These are phyloP conservation scores for Acanthosoma haemorrhoidale DNA, from an alignment of 2,888 invertebrate genomes.

Conservation along the genomic window DNA sequence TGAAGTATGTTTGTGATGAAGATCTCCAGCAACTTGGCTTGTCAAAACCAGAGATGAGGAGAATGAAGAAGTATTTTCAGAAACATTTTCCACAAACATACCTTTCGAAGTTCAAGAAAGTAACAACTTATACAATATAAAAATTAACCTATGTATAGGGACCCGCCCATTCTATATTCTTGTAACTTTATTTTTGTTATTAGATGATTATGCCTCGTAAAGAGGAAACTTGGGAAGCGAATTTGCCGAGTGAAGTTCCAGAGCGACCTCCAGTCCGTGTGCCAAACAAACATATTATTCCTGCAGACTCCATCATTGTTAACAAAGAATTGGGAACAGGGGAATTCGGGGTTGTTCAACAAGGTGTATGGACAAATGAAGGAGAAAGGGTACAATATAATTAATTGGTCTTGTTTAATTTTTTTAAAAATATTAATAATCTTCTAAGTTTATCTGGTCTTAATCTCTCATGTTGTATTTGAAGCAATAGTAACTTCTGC, in stretches of 20 bases:
- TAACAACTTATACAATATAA: too few species aligned
- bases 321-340: constrained; percentile 94
- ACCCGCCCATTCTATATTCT: too few species aligned
- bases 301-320: constrained; percentile 83
- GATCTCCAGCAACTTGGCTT: constrained; percentile 88
- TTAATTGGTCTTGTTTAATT: neutral
- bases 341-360: constrained; percentile 96
- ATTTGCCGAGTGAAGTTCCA: constrained; percentile 42
- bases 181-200: constrained; percentile 1
- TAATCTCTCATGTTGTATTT: too few species aligned
- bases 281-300: constrained; percentile 80
- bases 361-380: constrained; percentile 94
- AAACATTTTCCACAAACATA: constrained; percentile 92
- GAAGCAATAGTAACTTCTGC: too few species aligned
- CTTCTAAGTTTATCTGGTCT: too few species aligned
- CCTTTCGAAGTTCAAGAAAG: constrained; percentile 83
- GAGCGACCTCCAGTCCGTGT: constrained; percentile 53
- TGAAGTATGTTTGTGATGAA: constrained; percentile 91
- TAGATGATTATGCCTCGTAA: constrained; percentile 47
- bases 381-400: constrained; percentile 71
- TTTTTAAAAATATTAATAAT: too few species aligned
- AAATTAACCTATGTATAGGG: too few species aligned
- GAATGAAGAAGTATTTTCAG: constrained; percentile 87
- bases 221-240: constrained; percentile 43
- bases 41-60: constrained; percentile 89